These are phyloP conservation scores for Mystacornis crossleyi DNA, from an alignment of 2,113 vertebrate genomes.

Conservation along the genomic window DNA sequence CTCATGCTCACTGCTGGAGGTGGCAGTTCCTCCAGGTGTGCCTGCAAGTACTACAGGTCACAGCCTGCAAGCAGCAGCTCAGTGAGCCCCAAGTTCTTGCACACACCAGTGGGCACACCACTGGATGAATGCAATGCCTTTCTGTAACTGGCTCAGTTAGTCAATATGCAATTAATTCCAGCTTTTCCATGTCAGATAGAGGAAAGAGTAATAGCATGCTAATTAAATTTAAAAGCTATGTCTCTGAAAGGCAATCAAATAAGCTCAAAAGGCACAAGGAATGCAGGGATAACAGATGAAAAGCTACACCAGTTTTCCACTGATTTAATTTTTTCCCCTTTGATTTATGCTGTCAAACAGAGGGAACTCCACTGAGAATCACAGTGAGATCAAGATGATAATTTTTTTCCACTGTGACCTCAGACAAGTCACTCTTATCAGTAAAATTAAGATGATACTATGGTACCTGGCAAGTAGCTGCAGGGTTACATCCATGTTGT, in stretches of 20 bases:
- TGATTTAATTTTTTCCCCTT: background rate
- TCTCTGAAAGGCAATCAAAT: background rate
- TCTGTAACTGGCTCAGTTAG: background rate
- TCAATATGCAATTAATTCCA: background rate
- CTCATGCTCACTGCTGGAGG: background rate
- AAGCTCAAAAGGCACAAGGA: background rate
- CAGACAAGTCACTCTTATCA: background rate
- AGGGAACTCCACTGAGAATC: background rate
- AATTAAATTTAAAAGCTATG: background rate
- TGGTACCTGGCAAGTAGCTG: background rate
- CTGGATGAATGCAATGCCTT: background rate
- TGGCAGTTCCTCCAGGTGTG: background rate
- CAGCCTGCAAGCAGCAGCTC: background rate
- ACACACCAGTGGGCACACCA: background rate
- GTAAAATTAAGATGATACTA: background rate
- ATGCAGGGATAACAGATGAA: background rate
- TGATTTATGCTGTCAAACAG: background rate
- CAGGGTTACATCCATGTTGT: background rate
- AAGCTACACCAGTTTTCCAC: background rate
- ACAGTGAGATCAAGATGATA: fast-evolving
- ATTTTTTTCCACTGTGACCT: background rate
- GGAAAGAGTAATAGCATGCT: background rate
- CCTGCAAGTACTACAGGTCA: background rate
- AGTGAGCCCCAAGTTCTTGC: background rate
- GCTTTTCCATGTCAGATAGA: background rate